phyloP scores from a whole-genome alignment of 2,888 invertebrate species.

The Sinohyriopsis cumingii region DNA sequence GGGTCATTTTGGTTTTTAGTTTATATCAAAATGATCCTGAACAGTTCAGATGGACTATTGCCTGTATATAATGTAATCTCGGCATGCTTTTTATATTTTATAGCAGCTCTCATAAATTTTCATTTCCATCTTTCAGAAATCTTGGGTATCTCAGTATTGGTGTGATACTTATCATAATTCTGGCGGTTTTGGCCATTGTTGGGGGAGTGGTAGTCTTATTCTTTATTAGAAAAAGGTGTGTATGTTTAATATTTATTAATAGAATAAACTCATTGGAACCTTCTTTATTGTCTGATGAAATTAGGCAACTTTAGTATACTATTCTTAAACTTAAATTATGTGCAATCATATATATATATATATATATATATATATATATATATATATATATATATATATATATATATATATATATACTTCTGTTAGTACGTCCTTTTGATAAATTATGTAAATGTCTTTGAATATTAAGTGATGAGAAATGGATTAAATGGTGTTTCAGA shows the following conservation, averaged over 20 bases:
- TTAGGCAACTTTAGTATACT: neutral
- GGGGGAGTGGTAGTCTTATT: conserved; percentile 18
- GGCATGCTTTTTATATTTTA: no score
- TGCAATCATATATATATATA: neutral
- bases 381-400: no score
- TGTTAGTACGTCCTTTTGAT: no score
- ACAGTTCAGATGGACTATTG: no score
- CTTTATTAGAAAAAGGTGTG: conserved; percentile 12
- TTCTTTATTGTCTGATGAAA: neutral
- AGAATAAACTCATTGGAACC: neutral
- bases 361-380: neutral
- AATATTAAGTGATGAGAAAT: no score
- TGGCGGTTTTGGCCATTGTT: conserved; percentile 16
- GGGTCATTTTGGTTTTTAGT: no score
- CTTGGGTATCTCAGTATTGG: conserved; percentile 38
- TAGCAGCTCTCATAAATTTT: neutral
- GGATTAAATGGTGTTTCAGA: no score
- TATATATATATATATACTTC: no score
- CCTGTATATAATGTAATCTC: no score
- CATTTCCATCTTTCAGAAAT: conserved; percentile 16
- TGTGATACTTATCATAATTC: conserved; percentile 26
- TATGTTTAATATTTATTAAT: conserved; percentile 6
- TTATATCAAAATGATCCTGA: no score
- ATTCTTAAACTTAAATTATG: neutral
- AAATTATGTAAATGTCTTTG: no score